Conservation (phyloP, 1,140 invertebrate genomes). For the Drosophila suzukii region DNA sequence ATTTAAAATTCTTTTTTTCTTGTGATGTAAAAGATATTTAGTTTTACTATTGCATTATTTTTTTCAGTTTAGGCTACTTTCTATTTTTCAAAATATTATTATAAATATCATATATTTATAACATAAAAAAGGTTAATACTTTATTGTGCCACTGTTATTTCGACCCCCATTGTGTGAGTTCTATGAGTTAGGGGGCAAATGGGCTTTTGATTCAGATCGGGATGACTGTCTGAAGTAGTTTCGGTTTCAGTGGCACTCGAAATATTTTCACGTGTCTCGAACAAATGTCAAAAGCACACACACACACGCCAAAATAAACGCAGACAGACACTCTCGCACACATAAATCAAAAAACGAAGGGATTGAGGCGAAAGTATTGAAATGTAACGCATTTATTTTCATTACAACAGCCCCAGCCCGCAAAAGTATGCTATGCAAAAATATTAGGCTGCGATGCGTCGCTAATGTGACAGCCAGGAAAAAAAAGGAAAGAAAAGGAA, state of each 20-base stretch:
- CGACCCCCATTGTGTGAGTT: background rate
- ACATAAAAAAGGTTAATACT: too few species aligned
- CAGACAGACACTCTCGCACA: conserved; percentile 11
- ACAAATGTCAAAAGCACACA: conserved; percentile 74
- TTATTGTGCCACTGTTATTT: background rate
- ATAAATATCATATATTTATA: too few species aligned
- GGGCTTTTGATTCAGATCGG: conserved; percentile 11
- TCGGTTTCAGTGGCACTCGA: conserved; percentile 48
- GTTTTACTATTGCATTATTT: too few species aligned
- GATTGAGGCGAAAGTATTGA: conserved; percentile 66
- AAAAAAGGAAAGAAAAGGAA: background rate
- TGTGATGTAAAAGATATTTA: too few species aligned
- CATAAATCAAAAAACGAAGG: conserved; percentile 67
- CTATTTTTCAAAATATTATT: background rate
- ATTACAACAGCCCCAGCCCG: conserved; percentile 60
- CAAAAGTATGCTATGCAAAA: conserved; percentile 74
- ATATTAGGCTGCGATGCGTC: conserved; percentile 30
- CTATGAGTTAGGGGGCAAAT: background rate
- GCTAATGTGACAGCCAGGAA: conserved; percentile 41
- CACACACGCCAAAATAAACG: background rate
- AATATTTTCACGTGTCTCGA: conserved; percentile 79
- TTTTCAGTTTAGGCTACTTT: too few species aligned
- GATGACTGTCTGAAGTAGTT: conserved; percentile 66
- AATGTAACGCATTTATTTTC: conserved; percentile 83
- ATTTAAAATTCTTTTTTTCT: too few species aligned